Percentiles rank a stretch among this genome's conserved stretches.
Conservation (phyloP, 2,888 invertebrate species). For the Synanthedon tipuliformis region DNA sequence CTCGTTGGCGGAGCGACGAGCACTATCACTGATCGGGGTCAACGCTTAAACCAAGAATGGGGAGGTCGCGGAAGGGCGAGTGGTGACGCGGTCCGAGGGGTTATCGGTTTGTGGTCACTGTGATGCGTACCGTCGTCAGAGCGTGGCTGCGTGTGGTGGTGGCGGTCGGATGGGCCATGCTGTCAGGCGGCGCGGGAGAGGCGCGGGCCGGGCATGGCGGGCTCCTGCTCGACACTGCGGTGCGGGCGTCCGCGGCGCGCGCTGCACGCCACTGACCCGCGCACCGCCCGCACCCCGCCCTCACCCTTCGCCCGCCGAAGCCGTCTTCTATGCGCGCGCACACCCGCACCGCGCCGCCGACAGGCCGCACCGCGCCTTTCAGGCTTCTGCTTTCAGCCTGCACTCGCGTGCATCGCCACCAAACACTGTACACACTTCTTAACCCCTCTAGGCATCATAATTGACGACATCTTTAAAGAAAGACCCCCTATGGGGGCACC, state of each 20-base stretch:
- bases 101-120: not conserved
- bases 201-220: slow-evolving; percentile 70
- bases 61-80: slow-evolving; percentile 14
- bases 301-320: slow-evolving; percentile 20
- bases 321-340: slow-evolving; percentile 25
- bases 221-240: slow-evolving; percentile 67
- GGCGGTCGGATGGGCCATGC: slow-evolving; percentile 68
- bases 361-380: slow-evolving; percentile 26
- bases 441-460: not conserved
- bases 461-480: too few species aligned
- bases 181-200: slow-evolving; percentile 68
- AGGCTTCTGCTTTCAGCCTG: slow-evolving; percentile 28
- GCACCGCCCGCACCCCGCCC: slow-evolving; percentile 47
- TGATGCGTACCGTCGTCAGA: slow-evolving; percentile 66
- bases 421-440: slow-evolving; percentile 22
- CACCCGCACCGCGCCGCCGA: slow-evolving; percentile 32
- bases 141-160: slow-evolving; percentile 70
- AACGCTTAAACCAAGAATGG: slow-evolving; percentile 17
- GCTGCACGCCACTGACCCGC: slow-evolving; percentile 66
- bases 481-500: too few species aligned
- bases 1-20: slow-evolving; percentile 32
- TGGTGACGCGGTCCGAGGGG: slow-evolving; percentile 11
- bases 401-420: slow-evolving; percentile 43
- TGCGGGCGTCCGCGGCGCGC: slow-evolving; percentile 69
- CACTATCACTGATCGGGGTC: slow-evolving; percentile 51